phyloP scores from a whole-genome alignment of 2,797 vertebrate species.

The Notoglanidium macrostoma region DNA sequence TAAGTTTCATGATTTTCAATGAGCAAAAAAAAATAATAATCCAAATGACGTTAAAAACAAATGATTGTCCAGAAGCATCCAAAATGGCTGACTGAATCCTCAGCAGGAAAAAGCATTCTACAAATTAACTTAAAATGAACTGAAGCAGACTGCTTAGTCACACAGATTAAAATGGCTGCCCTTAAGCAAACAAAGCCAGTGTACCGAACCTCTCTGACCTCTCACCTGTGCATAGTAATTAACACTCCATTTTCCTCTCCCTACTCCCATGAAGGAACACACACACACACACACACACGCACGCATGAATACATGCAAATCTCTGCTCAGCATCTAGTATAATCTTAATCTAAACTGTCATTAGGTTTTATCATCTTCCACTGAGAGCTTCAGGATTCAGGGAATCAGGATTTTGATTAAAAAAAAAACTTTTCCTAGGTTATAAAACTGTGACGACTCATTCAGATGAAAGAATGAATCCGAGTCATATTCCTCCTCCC shows the following conservation, averaged over 20 bases:
- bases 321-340: background rate
- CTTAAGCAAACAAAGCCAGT: constrained; percentile 55
- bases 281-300: constrained; percentile 10
- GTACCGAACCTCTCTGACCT: constrained; percentile 55
- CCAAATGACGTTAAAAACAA: background rate
- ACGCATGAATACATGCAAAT: too few species aligned
- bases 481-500: constrained; percentile 71
- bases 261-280: constrained; percentile 30
- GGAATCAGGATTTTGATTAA: constrained; percentile 22
- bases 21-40: background rate
- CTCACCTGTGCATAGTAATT: constrained; percentile 56
- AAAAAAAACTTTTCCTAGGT: constrained; percentile 23
- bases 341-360: constrained; percentile 8
- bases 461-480: constrained; percentile 76
- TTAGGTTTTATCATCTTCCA: constrained; percentile 39
- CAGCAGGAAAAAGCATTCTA: background rate
- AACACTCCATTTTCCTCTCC: constrained; percentile 57
- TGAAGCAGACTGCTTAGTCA: constrained; percentile 49
- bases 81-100: constrained; percentile 15
- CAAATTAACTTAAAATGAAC: constrained; percentile 35
- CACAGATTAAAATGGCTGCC: constrained; percentile 51
- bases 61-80: background rate
- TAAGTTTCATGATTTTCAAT: background rate
- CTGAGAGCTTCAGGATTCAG: constrained; percentile 23
- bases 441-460: constrained; percentile 65